These are phyloP conservation scores for Drosophila subpulchrella DNA, from an alignment of 1,140 invertebrate species.

Conservation along the genomic window DNA sequence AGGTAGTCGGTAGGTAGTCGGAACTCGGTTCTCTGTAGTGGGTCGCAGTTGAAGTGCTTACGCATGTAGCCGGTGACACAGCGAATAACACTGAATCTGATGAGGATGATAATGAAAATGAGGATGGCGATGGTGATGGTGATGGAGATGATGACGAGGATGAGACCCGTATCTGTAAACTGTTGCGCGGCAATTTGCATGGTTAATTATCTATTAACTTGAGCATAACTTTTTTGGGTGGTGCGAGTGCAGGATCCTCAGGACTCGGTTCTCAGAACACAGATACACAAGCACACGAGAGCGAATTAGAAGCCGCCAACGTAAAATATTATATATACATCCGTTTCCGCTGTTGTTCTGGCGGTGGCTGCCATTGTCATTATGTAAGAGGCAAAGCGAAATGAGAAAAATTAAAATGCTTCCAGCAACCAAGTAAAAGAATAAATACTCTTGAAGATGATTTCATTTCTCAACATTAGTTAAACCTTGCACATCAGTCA, in stretches of 20 bases:
- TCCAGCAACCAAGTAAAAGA: neutral
- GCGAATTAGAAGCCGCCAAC: constrained; percentile 25
- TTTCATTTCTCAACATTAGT: too few relatives aligned
- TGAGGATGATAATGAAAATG: neutral
- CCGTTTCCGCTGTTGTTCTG: constrained; percentile 62
- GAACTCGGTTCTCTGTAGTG: neutral
- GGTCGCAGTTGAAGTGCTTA: constrained; percentile 47
- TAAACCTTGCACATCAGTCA: too few relatives aligned
- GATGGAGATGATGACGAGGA: constrained; percentile 50
- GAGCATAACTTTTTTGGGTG: constrained; percentile 67
- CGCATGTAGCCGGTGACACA: constrained; percentile 48
- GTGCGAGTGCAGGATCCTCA: constrained; percentile 22
- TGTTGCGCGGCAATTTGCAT: constrained; percentile 78
- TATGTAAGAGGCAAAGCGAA: constrained; percentile 40
- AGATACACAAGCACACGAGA: constrained; percentile 13
- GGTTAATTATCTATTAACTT: constrained; percentile 83
- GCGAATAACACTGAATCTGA: constrained; percentile 19
- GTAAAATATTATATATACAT: constrained; percentile 51
- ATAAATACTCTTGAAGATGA: constrained; percentile 3
- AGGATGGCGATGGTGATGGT: constrained; percentile 20
- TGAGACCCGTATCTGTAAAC: constrained; percentile 72
- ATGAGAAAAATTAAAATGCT: constrained; percentile 12
- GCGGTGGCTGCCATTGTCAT: constrained; percentile 44
- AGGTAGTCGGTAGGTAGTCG: constrained; percentile 18
- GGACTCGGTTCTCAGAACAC: constrained; percentile 23